Conservation (phyloP, 2,797 vertebrate genomes). For the Percopsis omiscomaycus region DNA sequence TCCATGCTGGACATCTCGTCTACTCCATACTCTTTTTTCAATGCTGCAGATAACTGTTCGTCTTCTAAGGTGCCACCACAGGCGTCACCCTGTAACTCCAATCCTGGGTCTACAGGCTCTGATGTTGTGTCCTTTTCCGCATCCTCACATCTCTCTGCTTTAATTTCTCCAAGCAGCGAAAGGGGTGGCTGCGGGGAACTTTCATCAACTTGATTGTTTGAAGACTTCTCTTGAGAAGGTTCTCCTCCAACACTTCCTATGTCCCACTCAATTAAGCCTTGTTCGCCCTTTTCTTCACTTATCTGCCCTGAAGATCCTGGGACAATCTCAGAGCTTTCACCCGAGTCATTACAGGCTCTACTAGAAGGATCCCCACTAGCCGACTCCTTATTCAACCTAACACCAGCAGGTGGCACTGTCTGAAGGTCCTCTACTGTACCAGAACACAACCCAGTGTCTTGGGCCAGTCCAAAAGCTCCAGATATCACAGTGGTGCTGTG, state of each 20-base stretch:
- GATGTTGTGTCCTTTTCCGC: conserved; percentile 11
- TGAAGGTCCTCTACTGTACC: not conserved
- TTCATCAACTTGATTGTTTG: conserved; percentile 17
- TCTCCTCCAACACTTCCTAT: not conserved
- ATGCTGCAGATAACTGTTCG: conserved; percentile 21
- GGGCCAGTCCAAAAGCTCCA: conserved; percentile 20
- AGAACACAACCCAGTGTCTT: conserved; percentile 5
- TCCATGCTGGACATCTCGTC: conserved; percentile 59
- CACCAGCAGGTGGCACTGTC: conserved; percentile 2
- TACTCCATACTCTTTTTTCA: conserved; percentile 32
- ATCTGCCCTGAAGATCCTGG: not conserved
- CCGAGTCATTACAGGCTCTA: conserved; percentile 1
- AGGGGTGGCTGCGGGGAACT: conserved; percentile 16
- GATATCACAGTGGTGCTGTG: not conserved
- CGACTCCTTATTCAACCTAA: conserved; percentile 23
- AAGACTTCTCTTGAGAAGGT: conserved; percentile 6
- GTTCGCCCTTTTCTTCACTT: not conserved
- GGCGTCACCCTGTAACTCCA: conserved; percentile 1
- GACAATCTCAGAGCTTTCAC: conserved; percentile 6
- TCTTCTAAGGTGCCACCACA: conserved; percentile 21
- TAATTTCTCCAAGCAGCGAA: not conserved
- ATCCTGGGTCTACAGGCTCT: not conserved
- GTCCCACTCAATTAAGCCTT: not conserved
- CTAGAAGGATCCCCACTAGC: no score
- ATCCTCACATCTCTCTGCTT: conserved; percentile 11